Conservation (phyloP, 2,113 vertebrate genomes). For the Channa maculata region DNA sequence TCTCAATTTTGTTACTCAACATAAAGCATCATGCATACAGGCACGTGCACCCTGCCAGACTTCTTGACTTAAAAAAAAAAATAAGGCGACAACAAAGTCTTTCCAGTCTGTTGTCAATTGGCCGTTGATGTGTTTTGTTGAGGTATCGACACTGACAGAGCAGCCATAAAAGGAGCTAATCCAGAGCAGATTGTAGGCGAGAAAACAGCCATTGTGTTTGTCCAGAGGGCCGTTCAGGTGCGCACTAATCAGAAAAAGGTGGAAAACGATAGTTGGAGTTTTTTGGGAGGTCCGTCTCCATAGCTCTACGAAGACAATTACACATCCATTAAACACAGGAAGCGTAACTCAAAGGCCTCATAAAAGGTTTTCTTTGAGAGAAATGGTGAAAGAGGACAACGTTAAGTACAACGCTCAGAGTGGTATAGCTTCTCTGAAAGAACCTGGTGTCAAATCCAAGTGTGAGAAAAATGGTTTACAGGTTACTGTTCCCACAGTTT, state of each 20-base stretch:
- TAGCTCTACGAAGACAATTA: slow-evolving; percentile 65
- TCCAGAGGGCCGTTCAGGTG: slow-evolving; percentile 68
- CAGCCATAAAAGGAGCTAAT: slow-evolving; percentile 54
- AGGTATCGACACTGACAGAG: slow-evolving; percentile 55
- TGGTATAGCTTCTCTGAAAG: not conserved
- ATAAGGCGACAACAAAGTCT: slow-evolving; percentile 32
- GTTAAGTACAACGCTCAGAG: slow-evolving; percentile 8
- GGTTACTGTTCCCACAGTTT: slow-evolving; percentile 57
- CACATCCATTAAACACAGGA: slow-evolving; percentile 71
- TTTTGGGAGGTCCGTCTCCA: slow-evolving; percentile 53
- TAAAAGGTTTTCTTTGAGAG: slow-evolving; percentile 51
- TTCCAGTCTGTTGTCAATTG: slow-evolving; percentile 58
- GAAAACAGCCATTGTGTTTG: slow-evolving; percentile 21
- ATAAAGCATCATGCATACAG: slow-evolving; percentile 8
- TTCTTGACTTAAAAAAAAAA: slow-evolving; percentile 54
- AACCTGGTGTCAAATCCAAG: slow-evolving; percentile 35
- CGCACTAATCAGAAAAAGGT: slow-evolving; percentile 74
- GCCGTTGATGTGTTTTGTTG: slow-evolving; percentile 57
- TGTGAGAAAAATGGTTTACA: slow-evolving; percentile 60
- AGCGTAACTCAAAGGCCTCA: slow-evolving; percentile 51
- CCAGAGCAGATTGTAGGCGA: slow-evolving; percentile 42
- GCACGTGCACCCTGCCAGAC: slow-evolving; percentile 9
- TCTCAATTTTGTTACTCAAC: slow-evolving; percentile 14
- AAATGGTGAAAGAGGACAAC: slow-evolving; percentile 30
- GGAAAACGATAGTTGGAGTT: slow-evolving; percentile 47